Evolutionary conservation across 2,113 vertebrate species (phyloP).

Genomic region (Lipotes vexillifer): DNA sequence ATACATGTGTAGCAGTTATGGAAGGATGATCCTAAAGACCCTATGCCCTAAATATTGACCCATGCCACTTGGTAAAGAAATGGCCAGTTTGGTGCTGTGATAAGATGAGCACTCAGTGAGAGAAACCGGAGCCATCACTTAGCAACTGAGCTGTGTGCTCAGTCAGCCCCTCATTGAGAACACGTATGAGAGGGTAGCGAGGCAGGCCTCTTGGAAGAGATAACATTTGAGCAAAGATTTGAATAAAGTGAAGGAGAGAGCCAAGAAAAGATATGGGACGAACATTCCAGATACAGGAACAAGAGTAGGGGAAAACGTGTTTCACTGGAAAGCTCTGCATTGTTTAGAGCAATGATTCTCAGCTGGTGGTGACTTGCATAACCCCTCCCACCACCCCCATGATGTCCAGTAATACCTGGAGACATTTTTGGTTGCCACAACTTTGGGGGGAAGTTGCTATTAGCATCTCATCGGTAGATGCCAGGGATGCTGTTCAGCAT

Average conservation of each 20-base stretch:
- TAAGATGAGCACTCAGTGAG: background rate
- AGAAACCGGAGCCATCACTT: background rate
- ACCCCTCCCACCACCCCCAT: too few relatives aligned
- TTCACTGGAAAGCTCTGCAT: background rate
- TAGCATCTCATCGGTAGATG: background rate
- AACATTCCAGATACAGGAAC: background rate
- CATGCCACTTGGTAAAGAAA: background rate
- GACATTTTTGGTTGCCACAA: background rate
- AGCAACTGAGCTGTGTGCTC: background rate
- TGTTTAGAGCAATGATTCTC: background rate
- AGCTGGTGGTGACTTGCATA: background rate
- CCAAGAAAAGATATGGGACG: background rate
- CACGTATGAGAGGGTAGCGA: background rate
- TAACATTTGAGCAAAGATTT: background rate
- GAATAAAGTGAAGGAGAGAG: background rate
- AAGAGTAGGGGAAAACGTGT: background rate
- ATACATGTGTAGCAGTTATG: background rate
- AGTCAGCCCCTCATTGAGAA: background rate
- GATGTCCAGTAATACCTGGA: background rate
- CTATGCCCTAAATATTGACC: background rate
- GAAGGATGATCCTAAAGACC: background rate
- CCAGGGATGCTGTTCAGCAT: background rate
- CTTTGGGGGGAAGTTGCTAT: background rate
- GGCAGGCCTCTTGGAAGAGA: background rate
- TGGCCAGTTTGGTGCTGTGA: background rate